Evolutionary conservation across 2,888 invertebrate genomes (phyloP), one percentile per base, ranked within the genome.

Genomic region (Gastracanthus pulcherrimus): DNA sequence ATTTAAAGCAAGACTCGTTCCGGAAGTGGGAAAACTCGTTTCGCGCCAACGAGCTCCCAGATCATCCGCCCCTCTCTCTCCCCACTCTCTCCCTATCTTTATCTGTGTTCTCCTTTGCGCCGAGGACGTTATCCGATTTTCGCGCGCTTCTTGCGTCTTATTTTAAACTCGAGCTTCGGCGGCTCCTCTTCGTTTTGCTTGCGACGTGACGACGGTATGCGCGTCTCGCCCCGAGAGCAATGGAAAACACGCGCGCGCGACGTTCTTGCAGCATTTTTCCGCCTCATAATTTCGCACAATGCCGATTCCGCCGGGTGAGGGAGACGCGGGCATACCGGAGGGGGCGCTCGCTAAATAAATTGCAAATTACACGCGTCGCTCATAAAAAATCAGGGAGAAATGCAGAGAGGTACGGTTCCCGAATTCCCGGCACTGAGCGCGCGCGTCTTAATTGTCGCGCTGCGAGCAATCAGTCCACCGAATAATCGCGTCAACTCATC

Each of bases 21-120:
- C 75, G 66, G 66, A 55, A 66, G 67, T 41, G 58, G 66, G 45
- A 67, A 69, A 76, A 76, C 76, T 76, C 58, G 67, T 76, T 76
- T 76, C 67, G 34, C 48, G 51, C 66, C 71, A 72, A 72, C 58
- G 58, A n/a, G n/a, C n/a, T n/a, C n/a, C n/a, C 55, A 19, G 66
- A 55, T 64, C 64, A 74, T 75, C 64, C 48, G 19, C n/a, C n/a
- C n/a, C n/a, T n/a, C n/a, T n/a, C n/a, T n/a, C n/a, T n/a, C n/a
- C n/a, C n/a, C n/a, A n/a, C n/a, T n/a, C n/a, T n/a, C n/a, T n/a
- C n/a, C n/a, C n/a, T n/a, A n/a, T n/a, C n/a, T n/a, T n/a, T n/a
- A n/a, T n/a, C n/a, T n/a, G n/a, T n/a, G n/a, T n/a, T n/a, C n/a
- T n/a, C n/a, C n/a, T n/a, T n/a, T n/a, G n/a, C n/a, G n/a, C n/a